Evolutionary conservation across 2,888 invertebrate genomes (phyloP).

Genomic region (Strigamia maritima): DNA sequence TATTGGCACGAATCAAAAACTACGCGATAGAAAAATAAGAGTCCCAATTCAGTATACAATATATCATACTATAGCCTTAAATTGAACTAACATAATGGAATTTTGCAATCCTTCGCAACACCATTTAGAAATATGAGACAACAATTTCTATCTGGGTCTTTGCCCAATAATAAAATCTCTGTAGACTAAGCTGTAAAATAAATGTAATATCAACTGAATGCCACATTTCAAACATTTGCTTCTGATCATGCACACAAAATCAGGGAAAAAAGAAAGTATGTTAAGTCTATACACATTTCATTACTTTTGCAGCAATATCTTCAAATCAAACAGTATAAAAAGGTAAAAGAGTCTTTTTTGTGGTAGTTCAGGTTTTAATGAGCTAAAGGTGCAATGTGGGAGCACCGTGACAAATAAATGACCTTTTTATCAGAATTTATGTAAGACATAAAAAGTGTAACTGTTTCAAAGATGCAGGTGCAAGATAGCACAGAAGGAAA

Average conservation of each 20-base stretch:
- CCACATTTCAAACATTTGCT: background rate
- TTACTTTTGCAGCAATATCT: background rate
- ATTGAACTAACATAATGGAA: no score
- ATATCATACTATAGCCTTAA: no score
- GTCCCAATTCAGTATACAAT: background rate
- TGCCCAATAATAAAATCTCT: background rate
- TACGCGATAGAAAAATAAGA: background rate
- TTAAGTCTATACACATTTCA: background rate
- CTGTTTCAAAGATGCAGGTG: no score
- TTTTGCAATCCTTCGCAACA: background rate
- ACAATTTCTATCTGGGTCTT: background rate
- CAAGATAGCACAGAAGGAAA: no score
- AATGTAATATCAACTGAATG: background rate
- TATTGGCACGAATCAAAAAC: background rate
- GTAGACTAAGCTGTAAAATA: background rate
- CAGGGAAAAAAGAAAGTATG: background rate
- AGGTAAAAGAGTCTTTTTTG: background rate
- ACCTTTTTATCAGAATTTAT: slow-evolving; percentile 14
- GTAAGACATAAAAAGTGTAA: background rate
- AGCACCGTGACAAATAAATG: background rate
- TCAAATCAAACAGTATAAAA: background rate
- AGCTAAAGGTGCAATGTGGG: background rate
- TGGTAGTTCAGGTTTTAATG: background rate
- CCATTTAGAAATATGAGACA: background rate
- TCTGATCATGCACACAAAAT: background rate